Percentiles rank a stretch among this genome's conserved stretches.
These are phyloP conservation scores for Tromatobia lineatoria DNA, from an alignment of 2,888 invertebrate genomes.

Conservation along the genomic window DNA sequence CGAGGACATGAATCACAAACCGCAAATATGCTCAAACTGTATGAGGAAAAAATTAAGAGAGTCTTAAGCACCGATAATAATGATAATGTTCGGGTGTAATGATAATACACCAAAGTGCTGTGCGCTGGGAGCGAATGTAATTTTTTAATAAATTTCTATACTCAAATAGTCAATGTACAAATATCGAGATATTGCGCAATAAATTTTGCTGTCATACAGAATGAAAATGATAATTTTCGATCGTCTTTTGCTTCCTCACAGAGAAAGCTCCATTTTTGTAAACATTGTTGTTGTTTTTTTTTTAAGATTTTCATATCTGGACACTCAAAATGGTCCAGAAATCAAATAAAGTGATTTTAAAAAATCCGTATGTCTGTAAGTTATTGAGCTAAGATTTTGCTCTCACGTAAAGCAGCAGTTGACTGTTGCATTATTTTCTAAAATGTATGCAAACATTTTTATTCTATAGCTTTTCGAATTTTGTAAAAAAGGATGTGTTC, in stretches of 20 bases:
- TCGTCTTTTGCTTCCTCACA: not conserved
- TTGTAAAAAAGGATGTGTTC: no score
- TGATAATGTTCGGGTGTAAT: not conserved
- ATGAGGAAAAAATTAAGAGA: not conserved
- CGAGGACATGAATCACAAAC: not conserved
- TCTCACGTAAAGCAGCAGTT: no score
- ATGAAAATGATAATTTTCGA: not conserved
- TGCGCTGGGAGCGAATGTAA: conserved; percentile 10
- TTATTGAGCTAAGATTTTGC: no score
- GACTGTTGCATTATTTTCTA: no score
- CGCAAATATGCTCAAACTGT: not conserved
- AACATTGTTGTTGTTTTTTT: no score
- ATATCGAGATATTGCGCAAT: not conserved
- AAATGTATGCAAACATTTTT: no score
- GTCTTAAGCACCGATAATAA: not conserved
- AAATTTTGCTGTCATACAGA: not conserved
- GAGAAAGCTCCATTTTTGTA: no score
- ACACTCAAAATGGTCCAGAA: no score
- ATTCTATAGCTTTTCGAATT: no score
- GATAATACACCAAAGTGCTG: conserved; percentile 24
- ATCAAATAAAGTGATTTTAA: no score
- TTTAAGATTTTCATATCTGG: no score
- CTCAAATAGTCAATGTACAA: not conserved
- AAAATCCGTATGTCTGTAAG: no score
- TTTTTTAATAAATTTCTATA: conserved; percentile 24